Percentiles rank a stretch among this genome's conserved stretches.
Evolutionary conservation across 2,888 invertebrate genomes (phyloP).

Genomic region (Trichogramma evanescens): DNA sequence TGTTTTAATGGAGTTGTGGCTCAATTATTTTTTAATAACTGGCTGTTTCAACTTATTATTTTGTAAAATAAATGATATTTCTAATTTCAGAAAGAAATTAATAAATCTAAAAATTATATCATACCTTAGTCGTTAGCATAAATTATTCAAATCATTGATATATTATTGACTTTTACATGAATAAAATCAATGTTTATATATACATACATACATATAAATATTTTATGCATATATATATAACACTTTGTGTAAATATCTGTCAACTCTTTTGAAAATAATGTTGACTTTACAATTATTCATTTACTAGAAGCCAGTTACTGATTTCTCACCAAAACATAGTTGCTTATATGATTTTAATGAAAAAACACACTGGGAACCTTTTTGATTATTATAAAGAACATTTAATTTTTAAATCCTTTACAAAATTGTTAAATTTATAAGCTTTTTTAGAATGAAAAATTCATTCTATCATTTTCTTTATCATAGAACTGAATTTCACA

Average conservation of each 20-base stretch:
- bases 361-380: slow-evolving; percentile 21
- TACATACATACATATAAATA: slow-evolving; percentile 15
- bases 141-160: neutral
- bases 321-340: neutral
- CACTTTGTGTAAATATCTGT: neutral
- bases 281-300: no score
- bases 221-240: slow-evolving; percentile 17
- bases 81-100: slow-evolving; percentile 15
- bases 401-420: no score
- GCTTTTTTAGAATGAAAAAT: no score
- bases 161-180: slow-evolving; percentile 5
- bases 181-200: slow-evolving; percentile 9
- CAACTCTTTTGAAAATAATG: no score
- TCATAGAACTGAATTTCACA: no score
- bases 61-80: slow-evolving; percentile 19
- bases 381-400: no score
- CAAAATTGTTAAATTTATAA: no score
- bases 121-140: slow-evolving; percentile 1
- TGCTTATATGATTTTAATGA: no score
- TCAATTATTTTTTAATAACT: slow-evolving; percentile 17
- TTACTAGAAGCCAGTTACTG: neutral
- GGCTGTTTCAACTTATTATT: slow-evolving; percentile 15
- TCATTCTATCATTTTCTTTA: no score
- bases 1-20: slow-evolving; percentile 11
- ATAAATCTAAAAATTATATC: slow-evolving; percentile 3